A percentile compares a stretch with the other conserved stretches of the same genome.
Evolutionary conservation across 2,888 invertebrate genomes (phyloP).

Genomic region (Tenthredo distinguenda): DNA sequence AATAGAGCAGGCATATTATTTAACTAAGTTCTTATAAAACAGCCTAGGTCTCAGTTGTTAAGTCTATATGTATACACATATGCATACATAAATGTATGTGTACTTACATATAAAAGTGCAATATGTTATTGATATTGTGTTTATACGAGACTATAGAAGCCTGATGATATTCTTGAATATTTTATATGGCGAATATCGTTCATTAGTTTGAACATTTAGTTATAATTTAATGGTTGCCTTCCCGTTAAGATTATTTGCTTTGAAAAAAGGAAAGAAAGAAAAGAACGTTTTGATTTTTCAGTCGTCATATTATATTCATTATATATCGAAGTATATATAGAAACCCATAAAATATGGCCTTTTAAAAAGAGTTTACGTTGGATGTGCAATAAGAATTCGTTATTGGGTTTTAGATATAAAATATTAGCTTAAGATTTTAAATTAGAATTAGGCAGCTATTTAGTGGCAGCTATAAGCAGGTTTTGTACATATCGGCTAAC

Average conservation of each 20-base stretch:
- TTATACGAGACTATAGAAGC: slow-evolving; percentile 48
- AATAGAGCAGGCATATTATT: slow-evolving; percentile 19
- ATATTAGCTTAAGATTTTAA: slow-evolving; percentile 44
- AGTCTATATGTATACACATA: not conserved
- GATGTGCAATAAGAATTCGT: slow-evolving; percentile 68
- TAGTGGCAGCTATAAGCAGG: slow-evolving; percentile 47
- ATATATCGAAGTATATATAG: slow-evolving; percentile 33
- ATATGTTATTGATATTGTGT: slow-evolving; percentile 41
- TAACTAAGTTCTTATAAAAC: slow-evolving; percentile 29
- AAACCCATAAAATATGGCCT: not conserved
- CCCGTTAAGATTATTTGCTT: not conserved
- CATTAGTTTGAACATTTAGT: slow-evolving; percentile 24
- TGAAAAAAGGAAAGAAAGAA: slow-evolving; percentile 25
- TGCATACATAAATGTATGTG: slow-evolving; percentile 5
- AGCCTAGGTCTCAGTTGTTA: not conserved
- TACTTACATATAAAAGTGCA: slow-evolving; percentile 30
- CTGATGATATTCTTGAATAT: slow-evolving; percentile 39
- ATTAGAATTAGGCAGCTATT: slow-evolving; percentile 49
- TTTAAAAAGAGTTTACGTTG: slow-evolving; percentile 36
- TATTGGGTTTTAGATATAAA: slow-evolving; percentile 53
- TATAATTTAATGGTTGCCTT: slow-evolving; percentile 25
- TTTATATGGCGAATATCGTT: slow-evolving; percentile 31
- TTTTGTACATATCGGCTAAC: slow-evolving; percentile 50
- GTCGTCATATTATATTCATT: slow-evolving; percentile 30
- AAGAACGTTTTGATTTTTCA: slow-evolving; percentile 26